Percentiles rank a stretch among this genome's conserved stretches.
Conservation (phyloP, 1,140 invertebrate genomes). For the Leptonema lineaticorne region DNA sequence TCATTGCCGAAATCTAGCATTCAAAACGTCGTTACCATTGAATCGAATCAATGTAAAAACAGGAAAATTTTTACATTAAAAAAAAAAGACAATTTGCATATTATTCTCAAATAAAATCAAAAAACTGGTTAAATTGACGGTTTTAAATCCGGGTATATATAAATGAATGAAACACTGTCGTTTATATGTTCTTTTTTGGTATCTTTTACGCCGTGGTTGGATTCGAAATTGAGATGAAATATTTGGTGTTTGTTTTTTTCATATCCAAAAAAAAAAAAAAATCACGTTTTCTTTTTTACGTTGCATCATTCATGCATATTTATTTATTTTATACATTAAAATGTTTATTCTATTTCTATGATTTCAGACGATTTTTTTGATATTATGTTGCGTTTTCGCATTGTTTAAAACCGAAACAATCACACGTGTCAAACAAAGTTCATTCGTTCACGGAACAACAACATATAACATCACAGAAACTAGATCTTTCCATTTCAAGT, state of each 20-base stretch:
- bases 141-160: constrained; percentile 9
- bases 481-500: constrained; percentile 3
- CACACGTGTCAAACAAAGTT: background rate
- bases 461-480: background rate
- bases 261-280: no score
- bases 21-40: no score
- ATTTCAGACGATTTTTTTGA: background rate
- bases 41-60: constrained; percentile 1
- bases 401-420: background rate
- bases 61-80: constrained; percentile 2
- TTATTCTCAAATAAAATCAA: background rate
- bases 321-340: background rate
- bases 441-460: no score
- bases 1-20: no score
- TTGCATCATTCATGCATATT: background rate
- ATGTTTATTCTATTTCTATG: background rate
- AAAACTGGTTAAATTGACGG: constrained; percentile 5
- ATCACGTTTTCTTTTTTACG: no score
- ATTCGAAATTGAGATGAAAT: background rate
- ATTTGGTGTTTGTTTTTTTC: background rate
- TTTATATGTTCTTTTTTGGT: background rate
- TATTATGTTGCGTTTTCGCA: background rate
- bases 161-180: background rate
- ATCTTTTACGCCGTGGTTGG: background rate
- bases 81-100: constrained; percentile 3